Evolutionary conservation across 2,888 invertebrate genomes (phyloP).

Genomic region (Blastobasis adustella): DNA sequence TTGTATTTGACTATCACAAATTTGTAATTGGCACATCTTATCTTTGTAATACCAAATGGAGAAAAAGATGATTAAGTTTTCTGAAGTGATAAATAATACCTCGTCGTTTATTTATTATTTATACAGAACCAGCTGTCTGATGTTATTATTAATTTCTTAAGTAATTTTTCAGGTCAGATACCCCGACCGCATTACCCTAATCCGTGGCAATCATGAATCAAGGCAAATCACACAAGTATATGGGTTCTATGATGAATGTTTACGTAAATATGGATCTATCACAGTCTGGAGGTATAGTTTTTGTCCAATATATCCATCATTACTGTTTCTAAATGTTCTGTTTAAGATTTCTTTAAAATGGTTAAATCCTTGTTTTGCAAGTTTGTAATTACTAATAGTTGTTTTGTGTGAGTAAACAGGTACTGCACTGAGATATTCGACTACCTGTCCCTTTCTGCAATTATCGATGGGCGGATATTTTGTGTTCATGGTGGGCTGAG

Average conservation of each 20-base stretch:
- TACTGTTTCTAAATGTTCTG: too few species aligned
- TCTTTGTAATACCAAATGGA: too few species aligned
- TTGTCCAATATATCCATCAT: too few species aligned
- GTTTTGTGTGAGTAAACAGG: conserved; percentile 24
- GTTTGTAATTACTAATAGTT: too few species aligned
- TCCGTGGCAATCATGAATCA: conserved; percentile 98
- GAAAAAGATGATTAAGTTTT: too few species aligned
- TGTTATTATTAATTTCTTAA: not conserved
- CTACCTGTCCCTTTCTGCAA: conserved; percentile 96
- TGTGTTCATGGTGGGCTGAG: conserved; percentile 99
- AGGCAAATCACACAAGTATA: conserved; percentile 99
- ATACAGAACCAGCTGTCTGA: not conserved
- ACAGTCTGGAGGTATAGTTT: conserved; percentile 91
- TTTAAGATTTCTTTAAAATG: too few species aligned
- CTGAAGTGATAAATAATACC: too few species aligned
- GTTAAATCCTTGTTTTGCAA: too few species aligned
- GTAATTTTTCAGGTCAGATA: conserved; percentile 86
- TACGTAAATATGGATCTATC: conserved; percentile 98
- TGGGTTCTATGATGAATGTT: conserved; percentile 99
- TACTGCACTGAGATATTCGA: conserved; percentile 99
- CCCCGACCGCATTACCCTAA: conserved; percentile 98
- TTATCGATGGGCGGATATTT: conserved; percentile 98
- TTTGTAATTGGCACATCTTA: too few species aligned
- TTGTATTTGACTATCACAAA: too few species aligned
- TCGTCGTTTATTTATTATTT: too few species aligned